A percentile compares a stretch with the other conserved stretches of the same genome.
Conservation (phyloP, 2,113 vertebrate species). For the Chaetura pelagica region DNA sequence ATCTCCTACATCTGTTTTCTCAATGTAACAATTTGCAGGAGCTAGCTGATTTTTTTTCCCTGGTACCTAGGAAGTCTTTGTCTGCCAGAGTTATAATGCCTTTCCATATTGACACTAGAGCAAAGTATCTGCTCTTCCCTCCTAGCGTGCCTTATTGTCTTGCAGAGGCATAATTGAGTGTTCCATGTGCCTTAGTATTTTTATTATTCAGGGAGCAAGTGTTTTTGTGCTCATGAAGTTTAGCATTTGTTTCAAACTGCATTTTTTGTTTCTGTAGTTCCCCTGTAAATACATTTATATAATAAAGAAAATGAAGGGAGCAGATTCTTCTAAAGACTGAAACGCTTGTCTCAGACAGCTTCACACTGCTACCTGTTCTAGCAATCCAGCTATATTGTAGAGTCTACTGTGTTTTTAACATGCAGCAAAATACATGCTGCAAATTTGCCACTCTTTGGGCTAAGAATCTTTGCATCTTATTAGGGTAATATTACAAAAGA, state of each 20-base stretch:
- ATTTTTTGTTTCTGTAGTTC: background rate
- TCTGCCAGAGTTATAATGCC: background rate
- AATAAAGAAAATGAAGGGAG: background rate
- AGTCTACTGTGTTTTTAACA: background rate
- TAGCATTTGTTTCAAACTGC: background rate
- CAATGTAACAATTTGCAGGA: background rate
- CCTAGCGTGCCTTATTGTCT: background rate
- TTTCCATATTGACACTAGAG: background rate
- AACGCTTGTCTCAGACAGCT: background rate
- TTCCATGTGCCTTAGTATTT: background rate
- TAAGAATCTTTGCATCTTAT: slow-evolving; percentile 49
- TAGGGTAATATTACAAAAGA: slow-evolving; percentile 49
- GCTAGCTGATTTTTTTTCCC: background rate
- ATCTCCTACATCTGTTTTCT: background rate
- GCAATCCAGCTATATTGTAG: background rate
- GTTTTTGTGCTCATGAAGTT: background rate
- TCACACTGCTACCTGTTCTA: background rate
- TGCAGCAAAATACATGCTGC: background rate
- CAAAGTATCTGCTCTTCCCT: background rate
- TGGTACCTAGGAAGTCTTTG: background rate
- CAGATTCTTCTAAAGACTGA: background rate
- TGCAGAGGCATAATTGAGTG: background rate
- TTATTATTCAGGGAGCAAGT: background rate
- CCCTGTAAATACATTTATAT: background rate
- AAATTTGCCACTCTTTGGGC: background rate